Base-by-base conservation (phyloP, 2,113 vertebrate genomes). In the Elgaria multicarinata region DNA sequence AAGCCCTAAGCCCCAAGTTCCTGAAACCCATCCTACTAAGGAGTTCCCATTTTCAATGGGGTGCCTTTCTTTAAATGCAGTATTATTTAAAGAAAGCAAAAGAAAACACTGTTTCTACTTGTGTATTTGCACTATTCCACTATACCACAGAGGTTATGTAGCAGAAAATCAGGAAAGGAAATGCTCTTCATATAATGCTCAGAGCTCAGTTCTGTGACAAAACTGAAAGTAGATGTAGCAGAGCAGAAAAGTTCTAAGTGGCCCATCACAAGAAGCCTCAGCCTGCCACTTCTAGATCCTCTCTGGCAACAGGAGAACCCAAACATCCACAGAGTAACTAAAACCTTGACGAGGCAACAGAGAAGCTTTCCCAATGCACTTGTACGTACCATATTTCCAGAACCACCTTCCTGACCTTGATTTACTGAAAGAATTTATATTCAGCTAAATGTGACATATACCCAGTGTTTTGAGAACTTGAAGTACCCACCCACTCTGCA, bases 351-450 rank as follows among this genome's bases (percentile, higher is more conserved):
- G 72, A 85, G n/a, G 87, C 50, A 94, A 87, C 46, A 90, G 77
- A 92, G 89, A 31, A 87, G 0, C 53, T 64, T 90, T 20, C 86
- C 82, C 85, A 87, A 87, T 39, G 71, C 87, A 92, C 90, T 94
- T 92, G 22, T 26, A 72, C 36, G 8, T 75, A 44, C 6, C 2
- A 46, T 39, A 55, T 89, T 93, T 46, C 46, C 85, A 91, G 66
- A 90, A 64, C 81, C 83, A 42, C n/a, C 85, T 55, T 28, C 26
- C 89, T 44, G 75, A 62, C 9, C 31, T 87, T 44, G 46, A 83
- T 83, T 86, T 91, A 81, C 78, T 46, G 77, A 95, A 95, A 90
- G 33, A 88, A 83, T 31, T 82, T 75, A 42, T 55, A 96, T 92
- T 95, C 75, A 93, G 92, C 91, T 85, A 89, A 93, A 87, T 26